Percentiles rank a stretch among this genome's conserved stretches.
Conservation (phyloP, 2,888 invertebrate species). For the Pheosia gnoma region DNA sequence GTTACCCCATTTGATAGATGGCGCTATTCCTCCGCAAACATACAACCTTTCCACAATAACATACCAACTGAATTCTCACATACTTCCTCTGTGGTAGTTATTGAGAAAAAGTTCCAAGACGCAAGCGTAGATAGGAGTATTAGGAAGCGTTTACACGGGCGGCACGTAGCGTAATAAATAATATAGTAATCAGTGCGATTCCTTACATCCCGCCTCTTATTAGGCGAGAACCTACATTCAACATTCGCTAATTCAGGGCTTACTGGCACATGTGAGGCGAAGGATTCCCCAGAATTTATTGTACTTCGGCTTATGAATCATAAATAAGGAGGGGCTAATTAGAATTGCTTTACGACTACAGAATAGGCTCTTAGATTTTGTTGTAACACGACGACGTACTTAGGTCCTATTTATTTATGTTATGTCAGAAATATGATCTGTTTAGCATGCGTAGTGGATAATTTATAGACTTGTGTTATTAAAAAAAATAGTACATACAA, state of each 20-base stretch:
- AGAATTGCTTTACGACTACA: constrained; percentile 66
- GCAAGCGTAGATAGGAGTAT: constrained; percentile 68
- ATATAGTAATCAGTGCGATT: constrained; percentile 84
- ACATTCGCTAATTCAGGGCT: constrained; percentile 81
- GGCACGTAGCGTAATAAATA: constrained; percentile 84
- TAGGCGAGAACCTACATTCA: constrained; percentile 82
- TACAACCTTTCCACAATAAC: constrained; percentile 60
- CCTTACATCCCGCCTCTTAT: constrained; percentile 83
- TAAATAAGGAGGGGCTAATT: constrained; percentile 82
- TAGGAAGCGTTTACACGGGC: constrained; percentile 82
- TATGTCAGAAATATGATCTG: constrained; percentile 12
- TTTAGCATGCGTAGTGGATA: constrained; percentile 7
- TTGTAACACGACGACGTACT: constrained; percentile 19
- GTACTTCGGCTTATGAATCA: constrained; percentile 83
- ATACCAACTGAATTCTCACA: constrained; percentile 7
- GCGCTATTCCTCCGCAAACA: constrained; percentile 29
- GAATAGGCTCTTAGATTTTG: constrained; percentile 54
- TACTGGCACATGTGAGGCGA: constrained; percentile 82
- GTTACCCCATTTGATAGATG: constrained; percentile 76
- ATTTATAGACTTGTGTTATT: background rate
- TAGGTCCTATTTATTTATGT: constrained; percentile 29
- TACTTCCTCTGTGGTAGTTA: constrained; percentile 8
- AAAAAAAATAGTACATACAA: too few relatives aligned
- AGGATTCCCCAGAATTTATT: constrained; percentile 82
- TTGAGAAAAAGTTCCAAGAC: constrained; percentile 67